Evolutionary conservation across 2,888 invertebrate genomes (phyloP).

Genomic region (Neoitamus cyanurus): DNA sequence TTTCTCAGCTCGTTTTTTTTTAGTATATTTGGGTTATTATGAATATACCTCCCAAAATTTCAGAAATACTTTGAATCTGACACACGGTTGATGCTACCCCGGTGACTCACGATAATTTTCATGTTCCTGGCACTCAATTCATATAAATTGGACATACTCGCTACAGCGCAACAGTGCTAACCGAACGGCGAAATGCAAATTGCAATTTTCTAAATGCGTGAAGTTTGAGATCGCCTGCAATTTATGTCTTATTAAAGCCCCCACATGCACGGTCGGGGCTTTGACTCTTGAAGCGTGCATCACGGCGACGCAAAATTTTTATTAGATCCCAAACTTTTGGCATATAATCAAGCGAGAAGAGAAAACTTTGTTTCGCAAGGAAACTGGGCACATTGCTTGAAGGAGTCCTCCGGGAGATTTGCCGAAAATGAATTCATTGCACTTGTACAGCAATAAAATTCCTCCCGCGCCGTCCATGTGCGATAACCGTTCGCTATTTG

Average conservation of each 20-base stretch:
- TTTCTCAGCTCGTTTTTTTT: background rate
- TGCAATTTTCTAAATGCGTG: constrained; percentile 23
- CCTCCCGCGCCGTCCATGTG: background rate
- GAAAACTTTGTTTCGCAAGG: background rate
- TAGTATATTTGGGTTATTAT: constrained; percentile 17
- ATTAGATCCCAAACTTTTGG: constrained; percentile 8
- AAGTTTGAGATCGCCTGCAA: background rate
- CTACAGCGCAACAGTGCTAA: constrained; percentile 49
- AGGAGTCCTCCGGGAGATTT: background rate
- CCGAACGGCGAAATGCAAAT: constrained; percentile 1
- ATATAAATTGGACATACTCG: constrained; percentile 54
- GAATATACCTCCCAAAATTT: background rate
- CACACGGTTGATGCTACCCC: background rate
- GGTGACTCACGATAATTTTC: constrained; percentile 46
- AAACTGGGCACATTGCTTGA: background rate
- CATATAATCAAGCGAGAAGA: constrained; percentile 2
- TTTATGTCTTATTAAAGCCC: constrained; percentile 21
- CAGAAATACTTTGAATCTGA: constrained; percentile 2
- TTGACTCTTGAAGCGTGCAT: background rate
- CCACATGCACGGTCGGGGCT: constrained; percentile 4
- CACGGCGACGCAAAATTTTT: constrained; percentile 3
- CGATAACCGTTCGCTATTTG: background rate
- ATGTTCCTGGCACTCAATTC: constrained; percentile 56
- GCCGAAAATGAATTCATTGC: constrained; percentile 7
- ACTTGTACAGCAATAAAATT: constrained; percentile 3